Percentiles rank a stretch among this genome's conserved stretches.
These are phyloP conservation scores for Scolopax mira DNA, from an alignment of 2,113 vertebrate species.

Conservation along the genomic window DNA sequence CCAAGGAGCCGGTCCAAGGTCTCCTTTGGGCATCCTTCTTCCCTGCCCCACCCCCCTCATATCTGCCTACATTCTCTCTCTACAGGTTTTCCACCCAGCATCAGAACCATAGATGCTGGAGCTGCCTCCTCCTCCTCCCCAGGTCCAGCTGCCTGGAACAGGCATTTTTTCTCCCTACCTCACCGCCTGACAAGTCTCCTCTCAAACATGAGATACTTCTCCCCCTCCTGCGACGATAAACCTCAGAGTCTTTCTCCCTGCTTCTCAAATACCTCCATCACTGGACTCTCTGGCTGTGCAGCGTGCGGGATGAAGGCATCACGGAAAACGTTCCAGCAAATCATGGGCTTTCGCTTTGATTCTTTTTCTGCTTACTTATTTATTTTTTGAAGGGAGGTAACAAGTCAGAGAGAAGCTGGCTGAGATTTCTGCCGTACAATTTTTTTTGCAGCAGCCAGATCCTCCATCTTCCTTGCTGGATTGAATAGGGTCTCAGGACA, in stretches of 20 bases:
- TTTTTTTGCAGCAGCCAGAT: constrained; percentile 53
- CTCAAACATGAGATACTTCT: constrained; percentile 31
- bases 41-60: rapidly evolving
- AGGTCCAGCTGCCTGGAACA: constrained; percentile 4
- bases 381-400: constrained; percentile 42
- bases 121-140: not conserved
- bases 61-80: not conserved
- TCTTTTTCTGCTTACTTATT: constrained; percentile 36
- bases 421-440: constrained; percentile 39
- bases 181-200: constrained; percentile 5
- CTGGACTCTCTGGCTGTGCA: constrained; percentile 12
- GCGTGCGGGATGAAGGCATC: not conserved
- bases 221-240: not conserved
- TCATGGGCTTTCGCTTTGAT: not conserved
- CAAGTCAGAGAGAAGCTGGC: constrained; percentile 25
- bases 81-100: not conserved
- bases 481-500: constrained; percentile 65
- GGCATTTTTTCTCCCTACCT: constrained; percentile 7
- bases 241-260: not conserved
- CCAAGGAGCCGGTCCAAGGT: not conserved
- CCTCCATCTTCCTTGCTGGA: constrained; percentile 67
- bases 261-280: constrained; percentile 16
- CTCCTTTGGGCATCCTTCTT: not conserved
- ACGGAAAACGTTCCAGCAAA: constrained; percentile 24
- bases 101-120: not conserved